Conservation (phyloP, 2,113 vertebrate genomes). For the Diglossa brunneiventris region DNA sequence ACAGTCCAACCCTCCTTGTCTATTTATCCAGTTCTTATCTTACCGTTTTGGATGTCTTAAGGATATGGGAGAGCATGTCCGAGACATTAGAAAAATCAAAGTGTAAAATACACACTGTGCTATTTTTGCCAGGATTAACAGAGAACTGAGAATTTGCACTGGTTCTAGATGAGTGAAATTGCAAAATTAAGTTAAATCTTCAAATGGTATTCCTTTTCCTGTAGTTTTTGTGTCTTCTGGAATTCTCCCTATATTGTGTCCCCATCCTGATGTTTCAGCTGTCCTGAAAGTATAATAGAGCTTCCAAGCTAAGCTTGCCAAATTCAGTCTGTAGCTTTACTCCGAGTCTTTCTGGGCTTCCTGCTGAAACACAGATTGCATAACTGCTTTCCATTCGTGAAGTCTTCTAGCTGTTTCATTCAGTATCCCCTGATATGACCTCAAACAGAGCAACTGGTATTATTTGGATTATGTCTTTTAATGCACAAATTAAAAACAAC, state of each 20-base stretch:
- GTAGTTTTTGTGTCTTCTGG: neutral
- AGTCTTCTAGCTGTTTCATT: neutral
- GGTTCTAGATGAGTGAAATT: neutral
- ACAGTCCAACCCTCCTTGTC: neutral
- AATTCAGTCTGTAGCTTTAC: neutral
- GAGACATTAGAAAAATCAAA: neutral
- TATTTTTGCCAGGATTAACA: neutral
- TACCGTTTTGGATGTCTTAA: neutral
- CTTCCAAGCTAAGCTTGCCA: neutral
- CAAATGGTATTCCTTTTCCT: neutral
- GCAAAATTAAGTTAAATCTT: neutral
- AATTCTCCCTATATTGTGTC: neutral
- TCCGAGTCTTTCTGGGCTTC: neutral
- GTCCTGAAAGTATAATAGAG: neutral
- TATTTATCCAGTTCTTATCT: neutral
- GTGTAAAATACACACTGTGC: neutral
- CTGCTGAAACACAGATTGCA: neutral
- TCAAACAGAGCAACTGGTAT: neutral
- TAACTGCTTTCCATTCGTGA: neutral
- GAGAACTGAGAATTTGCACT: neutral
- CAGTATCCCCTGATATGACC: rapidly evolving
- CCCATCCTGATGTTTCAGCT: neutral
- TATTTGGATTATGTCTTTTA: neutral
- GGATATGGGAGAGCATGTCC: neutral
- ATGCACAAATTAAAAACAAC: neutral